Percentiles rank a stretch among this genome's conserved stretches.
phyloP scores from a whole-genome alignment of 1,140 invertebrate species.

The Caenorhabditis elegans region DNA sequence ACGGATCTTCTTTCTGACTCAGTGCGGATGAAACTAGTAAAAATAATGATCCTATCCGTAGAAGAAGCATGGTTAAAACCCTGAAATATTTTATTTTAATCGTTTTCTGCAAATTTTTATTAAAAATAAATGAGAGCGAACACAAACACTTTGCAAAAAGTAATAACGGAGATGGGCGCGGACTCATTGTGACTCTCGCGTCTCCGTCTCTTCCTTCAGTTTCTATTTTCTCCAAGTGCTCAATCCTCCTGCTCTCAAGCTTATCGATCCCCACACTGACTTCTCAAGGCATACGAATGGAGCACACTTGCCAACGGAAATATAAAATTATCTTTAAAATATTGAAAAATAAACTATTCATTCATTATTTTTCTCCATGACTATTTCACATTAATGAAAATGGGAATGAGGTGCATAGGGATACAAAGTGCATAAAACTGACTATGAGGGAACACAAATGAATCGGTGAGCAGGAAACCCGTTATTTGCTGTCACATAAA shows the following conservation, averaged over 20 bases:
- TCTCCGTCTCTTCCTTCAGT: not conserved
- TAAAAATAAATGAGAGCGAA: not conserved
- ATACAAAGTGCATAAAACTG: not conserved
- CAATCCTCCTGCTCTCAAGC: conserved; percentile 14
- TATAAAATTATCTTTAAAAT: no score
- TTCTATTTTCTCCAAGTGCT: not conserved
- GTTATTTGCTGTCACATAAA: conserved; percentile 14
- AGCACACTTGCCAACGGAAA: not conserved
- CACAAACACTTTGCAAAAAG: not conserved
- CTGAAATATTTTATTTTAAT: not conserved
- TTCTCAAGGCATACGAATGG: conserved; percentile 8
- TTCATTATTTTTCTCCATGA: no score
- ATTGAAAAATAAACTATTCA: no score
- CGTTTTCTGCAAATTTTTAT: not conserved
- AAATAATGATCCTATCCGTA: not conserved
- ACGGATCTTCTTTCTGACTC: conserved; percentile 42
- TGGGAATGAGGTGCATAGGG: not conserved
- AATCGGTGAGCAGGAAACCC: not conserved
- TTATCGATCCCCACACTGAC: conserved; percentile 3
- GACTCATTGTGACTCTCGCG: not conserved
- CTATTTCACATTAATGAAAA: not conserved
- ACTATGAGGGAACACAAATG: not conserved
- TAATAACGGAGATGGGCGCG: not conserved
- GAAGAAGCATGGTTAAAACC: conserved; percentile 1
- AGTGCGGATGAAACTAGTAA: not conserved